Conservation (phyloP, 1,140 invertebrate species). For the Wiebesia pumilae region DNA sequence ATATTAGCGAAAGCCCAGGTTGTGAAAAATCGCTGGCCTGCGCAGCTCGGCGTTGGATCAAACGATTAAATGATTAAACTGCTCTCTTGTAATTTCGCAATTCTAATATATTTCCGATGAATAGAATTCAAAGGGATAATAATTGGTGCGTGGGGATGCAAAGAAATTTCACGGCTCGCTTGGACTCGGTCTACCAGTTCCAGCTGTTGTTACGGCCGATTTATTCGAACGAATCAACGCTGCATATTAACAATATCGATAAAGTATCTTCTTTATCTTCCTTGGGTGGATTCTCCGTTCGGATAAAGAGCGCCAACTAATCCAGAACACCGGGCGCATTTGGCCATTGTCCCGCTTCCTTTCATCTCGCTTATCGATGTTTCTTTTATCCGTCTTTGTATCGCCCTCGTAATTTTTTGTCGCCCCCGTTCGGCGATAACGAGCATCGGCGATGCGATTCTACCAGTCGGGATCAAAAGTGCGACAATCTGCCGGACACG, state of each 20-base stretch:
- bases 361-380: not conserved
- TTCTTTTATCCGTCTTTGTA: too few relatives aligned
- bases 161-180: too few relatives aligned
- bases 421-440: not conserved
- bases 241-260: too few relatives aligned
- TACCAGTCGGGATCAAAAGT: conserved; percentile 40
- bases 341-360: not conserved
- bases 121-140: not conserved
- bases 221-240: too few relatives aligned
- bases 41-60: not conserved
- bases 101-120: not conserved
- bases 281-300: too few relatives aligned
- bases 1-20: not conserved
- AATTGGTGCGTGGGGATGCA: too few relatives aligned
- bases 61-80: not conserved
- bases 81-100: not conserved
- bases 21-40: not conserved
- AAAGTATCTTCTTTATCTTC: too few relatives aligned
- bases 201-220: too few relatives aligned
- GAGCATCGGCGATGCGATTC: not conserved
- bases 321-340: not conserved
- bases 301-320: too few relatives aligned
- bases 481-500: conserved; percentile 32
- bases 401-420: not conserved
- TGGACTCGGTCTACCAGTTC: too few relatives aligned